These are phyloP conservation scores for Parnassius apollo DNA, from an alignment of 2,888 invertebrate genomes.

Conservation along the genomic window DNA sequence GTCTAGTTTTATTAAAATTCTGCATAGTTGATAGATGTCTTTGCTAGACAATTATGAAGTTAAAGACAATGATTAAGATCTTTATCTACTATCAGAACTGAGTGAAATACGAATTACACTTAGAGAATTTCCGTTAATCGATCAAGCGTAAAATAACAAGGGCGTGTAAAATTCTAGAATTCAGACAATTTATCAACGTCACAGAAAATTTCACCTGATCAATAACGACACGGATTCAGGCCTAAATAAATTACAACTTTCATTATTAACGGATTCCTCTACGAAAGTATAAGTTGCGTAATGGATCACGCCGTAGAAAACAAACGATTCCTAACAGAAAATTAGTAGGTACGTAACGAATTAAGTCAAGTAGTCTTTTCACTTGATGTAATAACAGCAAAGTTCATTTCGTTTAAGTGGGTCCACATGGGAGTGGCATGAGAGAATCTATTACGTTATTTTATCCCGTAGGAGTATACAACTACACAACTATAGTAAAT, in stretches of 20 bases:
- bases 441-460: no score
- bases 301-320: constrained; percentile 40
- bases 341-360: constrained; percentile 5
- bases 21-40: no score
- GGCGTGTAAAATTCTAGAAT: constrained; percentile 18
- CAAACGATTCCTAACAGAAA: constrained; percentile 37
- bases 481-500: no score
- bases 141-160: constrained; percentile 5
- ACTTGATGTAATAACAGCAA: no score
- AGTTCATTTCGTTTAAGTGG: no score
- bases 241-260: constrained; percentile 25
- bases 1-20: no score
- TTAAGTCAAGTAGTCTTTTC: no score
- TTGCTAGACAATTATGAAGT: no score
- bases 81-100: no score
- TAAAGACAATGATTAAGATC: no score
- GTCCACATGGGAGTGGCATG: no score
- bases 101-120: background rate
- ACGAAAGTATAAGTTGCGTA: constrained; percentile 28
- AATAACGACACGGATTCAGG: constrained; percentile 49
- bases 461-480: no score
- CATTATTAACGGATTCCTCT: constrained; percentile 25
- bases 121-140: background rate
- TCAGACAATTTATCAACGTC: constrained; percentile 60
- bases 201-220: constrained; percentile 62